Percentiles rank a stretch among this genome's conserved stretches.
These are phyloP conservation scores for Crematogaster levior DNA, from an alignment of 2,888 invertebrate species.

Conservation along the genomic window DNA sequence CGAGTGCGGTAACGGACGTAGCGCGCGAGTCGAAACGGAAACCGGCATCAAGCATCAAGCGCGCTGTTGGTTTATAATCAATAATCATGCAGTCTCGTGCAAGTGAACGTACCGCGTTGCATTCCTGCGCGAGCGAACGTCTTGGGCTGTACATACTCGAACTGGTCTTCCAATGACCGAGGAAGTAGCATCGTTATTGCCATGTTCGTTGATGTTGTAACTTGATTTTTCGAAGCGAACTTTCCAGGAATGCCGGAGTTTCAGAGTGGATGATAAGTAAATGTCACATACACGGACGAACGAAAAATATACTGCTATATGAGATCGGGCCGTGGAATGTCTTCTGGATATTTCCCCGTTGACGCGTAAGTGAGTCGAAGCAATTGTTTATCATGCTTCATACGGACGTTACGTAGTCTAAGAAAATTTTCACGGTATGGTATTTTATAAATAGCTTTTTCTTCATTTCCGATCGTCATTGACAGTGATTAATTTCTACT, in stretches of 20 bases:
- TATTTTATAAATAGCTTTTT: neutral
- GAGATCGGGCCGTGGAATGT: constrained; percentile 38
- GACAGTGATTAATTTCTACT: constrained; percentile 50
- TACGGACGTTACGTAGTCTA: neutral
- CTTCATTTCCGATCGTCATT: neutral
- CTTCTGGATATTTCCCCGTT: constrained; percentile 40
- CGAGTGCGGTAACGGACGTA: constrained; percentile 66
- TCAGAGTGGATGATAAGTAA: constrained; percentile 32
- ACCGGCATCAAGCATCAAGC: neutral
- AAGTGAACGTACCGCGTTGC: constrained; percentile 10
- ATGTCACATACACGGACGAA: neutral
- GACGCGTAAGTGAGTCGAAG: constrained; percentile 39
- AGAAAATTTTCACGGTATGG: constrained; percentile 22
- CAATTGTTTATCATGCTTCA: constrained; percentile 21
- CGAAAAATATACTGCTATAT: constrained; percentile 29
- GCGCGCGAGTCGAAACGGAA: constrained; percentile 38
- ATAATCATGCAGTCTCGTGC: neutral
- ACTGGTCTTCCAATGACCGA: neutral
- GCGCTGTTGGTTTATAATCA: neutral
- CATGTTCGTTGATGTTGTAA: neutral
- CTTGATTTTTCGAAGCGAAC: constrained; percentile 6
- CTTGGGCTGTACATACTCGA: neutral
- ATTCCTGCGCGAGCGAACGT: constrained; percentile 5
- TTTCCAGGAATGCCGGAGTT: neutral
- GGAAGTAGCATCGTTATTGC: neutral